phyloP scores from a whole-genome alignment of 2,888 invertebrate species.

The Pyrrhopygopsis socrates region DNA sequence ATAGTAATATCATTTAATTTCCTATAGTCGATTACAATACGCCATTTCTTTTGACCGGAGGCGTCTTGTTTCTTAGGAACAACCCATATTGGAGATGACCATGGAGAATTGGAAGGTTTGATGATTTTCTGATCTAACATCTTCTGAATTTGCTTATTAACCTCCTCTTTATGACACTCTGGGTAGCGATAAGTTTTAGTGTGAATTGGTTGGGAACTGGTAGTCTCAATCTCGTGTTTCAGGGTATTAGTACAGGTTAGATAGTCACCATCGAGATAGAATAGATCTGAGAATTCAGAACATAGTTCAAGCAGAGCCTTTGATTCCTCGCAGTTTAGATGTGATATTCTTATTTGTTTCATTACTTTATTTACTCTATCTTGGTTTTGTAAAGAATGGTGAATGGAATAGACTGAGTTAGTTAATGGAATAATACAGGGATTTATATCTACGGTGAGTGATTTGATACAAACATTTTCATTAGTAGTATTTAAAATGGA shows the following conservation, averaged over 20 bases:
- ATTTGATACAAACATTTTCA: no score
- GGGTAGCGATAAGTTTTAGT: conserved; percentile 78
- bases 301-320: conserved; percentile 35
- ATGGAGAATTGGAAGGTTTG: conserved; percentile 62
- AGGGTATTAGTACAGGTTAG: conserved; percentile 46
- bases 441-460: no score
- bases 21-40: conserved; percentile 65
- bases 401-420: no score
- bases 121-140: conserved; percentile 58
- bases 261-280: conserved; percentile 58
- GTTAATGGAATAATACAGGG: no score
- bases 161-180: conserved; percentile 73
- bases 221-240: conserved; percentile 61
- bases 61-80: conserved; percentile 78
- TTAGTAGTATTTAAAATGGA: no score
- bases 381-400: no score
- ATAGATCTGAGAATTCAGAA: conserved; percentile 58
- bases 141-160: conserved; percentile 52
- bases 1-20: conserved; percentile 72
- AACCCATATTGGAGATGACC: conserved; percentile 72
- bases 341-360: not conserved
- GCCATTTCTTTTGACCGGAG: conserved; percentile 59
- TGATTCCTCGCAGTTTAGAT: not conserved
- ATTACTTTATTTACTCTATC: no score
- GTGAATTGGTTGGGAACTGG: conserved; percentile 70